Evolutionary conservation across 2,888 invertebrate species (phyloP).

Genomic region (Tachina lurida): DNA sequence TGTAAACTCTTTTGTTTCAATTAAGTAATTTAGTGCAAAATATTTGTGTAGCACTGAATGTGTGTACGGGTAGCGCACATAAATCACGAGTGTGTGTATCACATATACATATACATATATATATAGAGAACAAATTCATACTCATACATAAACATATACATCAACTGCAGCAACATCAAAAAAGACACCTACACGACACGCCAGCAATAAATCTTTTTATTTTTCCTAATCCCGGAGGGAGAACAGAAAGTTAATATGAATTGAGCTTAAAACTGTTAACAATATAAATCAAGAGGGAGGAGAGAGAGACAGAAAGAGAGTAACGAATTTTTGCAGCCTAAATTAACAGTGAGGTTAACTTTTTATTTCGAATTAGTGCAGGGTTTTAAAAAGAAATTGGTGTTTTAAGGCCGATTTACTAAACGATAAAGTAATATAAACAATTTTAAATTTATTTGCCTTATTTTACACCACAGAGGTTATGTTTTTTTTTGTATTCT

Average conservation of each 20-base stretch:
- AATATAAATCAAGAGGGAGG: neutral
- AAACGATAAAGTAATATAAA: too few relatives aligned
- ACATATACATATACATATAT: neutral
- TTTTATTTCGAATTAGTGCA: too few relatives aligned
- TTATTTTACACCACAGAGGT: too few relatives aligned
- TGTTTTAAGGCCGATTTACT: too few relatives aligned
- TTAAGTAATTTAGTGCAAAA: neutral
- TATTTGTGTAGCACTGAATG: constrained; percentile 8
- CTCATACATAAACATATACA: neutral
- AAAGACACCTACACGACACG: constrained; percentile 8
- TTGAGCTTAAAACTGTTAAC: neutral
- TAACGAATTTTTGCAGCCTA: neutral
- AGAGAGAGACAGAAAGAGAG: constrained; percentile 4
- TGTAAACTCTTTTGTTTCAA: neutral
- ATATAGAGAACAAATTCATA: neutral
- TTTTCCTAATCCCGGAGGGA: constrained; percentile 47
- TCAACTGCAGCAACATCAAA: constrained; percentile 5
- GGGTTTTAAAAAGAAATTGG: too few relatives aligned
- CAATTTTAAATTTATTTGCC: too few relatives aligned
- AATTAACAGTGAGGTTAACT: neutral
- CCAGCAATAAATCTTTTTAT: neutral
- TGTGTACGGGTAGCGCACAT: constrained; percentile 60
- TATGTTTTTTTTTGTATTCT: too few relatives aligned
- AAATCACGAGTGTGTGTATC: neutral
- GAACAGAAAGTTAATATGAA: constrained; percentile 28